phyloP scores from a whole-genome alignment of 2,888 invertebrate genomes.

The Drosophila greeni region DNA sequence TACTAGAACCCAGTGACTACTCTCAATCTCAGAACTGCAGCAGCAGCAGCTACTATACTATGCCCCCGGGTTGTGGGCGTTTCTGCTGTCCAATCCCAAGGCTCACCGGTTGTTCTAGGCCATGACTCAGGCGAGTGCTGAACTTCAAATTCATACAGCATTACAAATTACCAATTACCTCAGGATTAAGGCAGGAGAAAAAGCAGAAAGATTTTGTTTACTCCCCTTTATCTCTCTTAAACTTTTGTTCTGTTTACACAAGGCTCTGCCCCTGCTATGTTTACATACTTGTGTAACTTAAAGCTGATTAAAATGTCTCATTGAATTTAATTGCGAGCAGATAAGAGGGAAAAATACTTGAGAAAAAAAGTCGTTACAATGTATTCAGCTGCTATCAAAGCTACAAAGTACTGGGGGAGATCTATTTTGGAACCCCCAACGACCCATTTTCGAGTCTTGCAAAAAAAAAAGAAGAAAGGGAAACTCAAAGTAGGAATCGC shows the following conservation, averaged over 20 bases:
- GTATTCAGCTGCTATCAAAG: conserved; percentile 8
- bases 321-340: conserved; percentile 2
- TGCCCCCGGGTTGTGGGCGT: conserved; percentile 48
- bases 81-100: conserved; percentile 46
- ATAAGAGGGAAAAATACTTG: conserved; percentile 39
- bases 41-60: conserved; percentile 17
- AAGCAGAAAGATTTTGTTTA: neutral
- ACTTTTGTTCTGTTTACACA: conserved; percentile 45
- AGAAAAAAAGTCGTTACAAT: conserved; percentile 7
- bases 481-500: conserved; percentile 24
- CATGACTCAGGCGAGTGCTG: conserved; percentile 47
- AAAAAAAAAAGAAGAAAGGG: conserved; percentile 39
- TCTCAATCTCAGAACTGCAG: conserved; percentile 21
- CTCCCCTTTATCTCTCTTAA: conserved; percentile 44
- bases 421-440: conserved; percentile 53
- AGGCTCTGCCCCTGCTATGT: neutral
- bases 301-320: conserved; percentile 48
- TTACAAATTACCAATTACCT: conserved; percentile 26
- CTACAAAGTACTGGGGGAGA: conserved; percentile 22
- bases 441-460: conserved; percentile 53
- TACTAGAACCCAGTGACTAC: conserved; percentile 5
- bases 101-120: conserved; percentile 49
- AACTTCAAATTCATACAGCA: conserved; percentile 55
- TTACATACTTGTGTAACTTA: conserved; percentile 49
- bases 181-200: conserved; percentile 14